Base-by-base conservation (phyloP, 2,888 invertebrate genomes). In the Papilio protenor region DNA sequence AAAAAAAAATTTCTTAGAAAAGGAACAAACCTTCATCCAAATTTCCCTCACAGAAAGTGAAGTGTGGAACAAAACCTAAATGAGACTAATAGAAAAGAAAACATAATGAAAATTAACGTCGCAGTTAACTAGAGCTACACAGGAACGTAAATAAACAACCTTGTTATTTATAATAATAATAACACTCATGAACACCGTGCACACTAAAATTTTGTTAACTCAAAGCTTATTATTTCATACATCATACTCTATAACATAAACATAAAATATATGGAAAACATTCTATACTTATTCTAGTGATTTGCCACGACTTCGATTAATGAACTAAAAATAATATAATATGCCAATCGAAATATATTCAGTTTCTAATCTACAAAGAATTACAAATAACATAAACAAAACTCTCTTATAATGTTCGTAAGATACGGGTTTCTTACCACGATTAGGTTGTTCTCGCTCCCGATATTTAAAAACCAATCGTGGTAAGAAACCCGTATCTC, bases 61-160 rank as follows among this genome's bases (percentile, higher is more conserved):
- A 52, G 52, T 18, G 52, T 49, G 16, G 0, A 16, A 52, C 16
- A 52, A 52, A 18, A 5, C 14, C 10, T 27, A 12, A 11, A 69
- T 14, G 21, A 11, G 45, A 4, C 21, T n/a, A 45, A 45, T 45
- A 45, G 4, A 21, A 16, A 66, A 45, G 21, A 69, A 45, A 69
- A 69, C 45, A 69, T 69, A 66, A 33, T 66, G 40, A 69, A 45
- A 21, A n/a, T 69, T 45, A 11, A 40, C n/a, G 66, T 45, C 4
- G 4, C 21, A 45, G 66, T 69, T 69, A 66, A 66, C 66, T n/a
- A 40, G 18, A 64, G 64, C 64, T 1, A 18, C 27, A 10, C 64
- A n/a, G 11, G n/a, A 40, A 45, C 40, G 12, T 40, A 66, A 66
- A 66, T 66, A 66, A 66, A 66, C 45, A 66, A 66, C 66, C 66